Evolutionary conservation across 2,888 invertebrate species (phyloP), one percentile per base, ranked within the genome.

Genomic region (Agonopterix arenella): DNA sequence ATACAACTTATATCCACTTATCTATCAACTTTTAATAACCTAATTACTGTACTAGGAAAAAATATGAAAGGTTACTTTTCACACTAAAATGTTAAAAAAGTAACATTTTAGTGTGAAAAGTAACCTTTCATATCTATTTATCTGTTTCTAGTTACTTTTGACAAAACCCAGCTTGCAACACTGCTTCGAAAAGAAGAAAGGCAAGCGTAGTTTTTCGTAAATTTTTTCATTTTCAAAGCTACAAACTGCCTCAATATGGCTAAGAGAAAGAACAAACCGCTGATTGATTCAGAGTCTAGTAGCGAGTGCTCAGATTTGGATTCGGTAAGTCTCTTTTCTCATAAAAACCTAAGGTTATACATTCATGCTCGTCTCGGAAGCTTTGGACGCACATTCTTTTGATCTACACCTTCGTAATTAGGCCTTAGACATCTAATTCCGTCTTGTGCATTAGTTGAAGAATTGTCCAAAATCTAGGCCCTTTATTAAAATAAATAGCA

Each of bases 221-320:
- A 55, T 58, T 55, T 53, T 50, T 48, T 55, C n/a, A 68, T 64
- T 64, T 43, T 11, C n/a, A 61, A 55, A 59, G 57, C 55, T 64
- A 57, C 53, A 52, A 52, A 59, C 50, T 57, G 59, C 46, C 59
- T 50, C 52, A 74, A 68, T 82, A 96, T 96, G 96, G 95, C 93
- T 64, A 96, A 96, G 89, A 91, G 96, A 61, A 95, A 96, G 81
- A 95, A 93, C 79, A 94, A 95, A 75, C 94, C 94, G 42, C 85
- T 95, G 56, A 93, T 96, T 63, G 96, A 96, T 76, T 95, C 95
- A 16, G 95, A 96, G 77, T 94, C 94, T 52, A 96, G 95, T 79
- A 94, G 94, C 78, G 94, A 93, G 64, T 94, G 93, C 60, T 95
- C 95, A 48, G 96, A 96, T 86, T 90, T 95, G 70, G 96, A 96